Percentiles rank a stretch among this genome's conserved stretches.
phyloP scores from a whole-genome alignment of 2,113 vertebrate species.

The Carollia perspicillata region DNA sequence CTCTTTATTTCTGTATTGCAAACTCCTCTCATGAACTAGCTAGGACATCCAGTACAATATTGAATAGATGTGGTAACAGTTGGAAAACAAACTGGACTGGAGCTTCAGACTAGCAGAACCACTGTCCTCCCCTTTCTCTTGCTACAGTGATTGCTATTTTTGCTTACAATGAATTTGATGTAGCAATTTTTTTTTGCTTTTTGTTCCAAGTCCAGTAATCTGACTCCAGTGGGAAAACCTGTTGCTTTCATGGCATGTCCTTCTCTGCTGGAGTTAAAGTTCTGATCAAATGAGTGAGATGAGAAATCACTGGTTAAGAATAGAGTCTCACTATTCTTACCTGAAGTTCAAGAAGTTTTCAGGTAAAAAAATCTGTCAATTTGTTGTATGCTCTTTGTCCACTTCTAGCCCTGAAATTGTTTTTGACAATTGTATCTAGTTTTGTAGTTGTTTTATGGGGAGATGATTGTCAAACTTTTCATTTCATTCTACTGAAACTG shows the following conservation, averaged over 20 bases:
- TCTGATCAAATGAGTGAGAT: background rate
- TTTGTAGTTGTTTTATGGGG: background rate
- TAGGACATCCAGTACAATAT: background rate
- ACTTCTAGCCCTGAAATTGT: background rate
- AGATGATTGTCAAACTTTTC: background rate
- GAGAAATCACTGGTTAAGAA: background rate
- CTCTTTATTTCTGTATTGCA: too few species aligned
- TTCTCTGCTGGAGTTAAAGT: background rate
- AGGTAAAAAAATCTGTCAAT: background rate
- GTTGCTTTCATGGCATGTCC: background rate
- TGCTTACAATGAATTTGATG: background rate
- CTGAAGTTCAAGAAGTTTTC: background rate
- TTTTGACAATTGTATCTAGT: background rate
- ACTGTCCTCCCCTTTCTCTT: background rate
- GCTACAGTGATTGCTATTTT: background rate
- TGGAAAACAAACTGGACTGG: background rate
- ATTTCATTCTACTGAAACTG: background rate
- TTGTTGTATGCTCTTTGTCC: background rate
- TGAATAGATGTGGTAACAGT: background rate
- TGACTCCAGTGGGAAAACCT: background rate
- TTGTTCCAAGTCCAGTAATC: background rate
- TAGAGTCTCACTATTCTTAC: background rate
- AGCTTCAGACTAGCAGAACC: background rate
- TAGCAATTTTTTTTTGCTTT: background rate
- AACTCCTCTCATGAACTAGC: too few species aligned